phyloP scores from a whole-genome alignment of 2,113 vertebrate genomes.

The Uria lomvia region DNA sequence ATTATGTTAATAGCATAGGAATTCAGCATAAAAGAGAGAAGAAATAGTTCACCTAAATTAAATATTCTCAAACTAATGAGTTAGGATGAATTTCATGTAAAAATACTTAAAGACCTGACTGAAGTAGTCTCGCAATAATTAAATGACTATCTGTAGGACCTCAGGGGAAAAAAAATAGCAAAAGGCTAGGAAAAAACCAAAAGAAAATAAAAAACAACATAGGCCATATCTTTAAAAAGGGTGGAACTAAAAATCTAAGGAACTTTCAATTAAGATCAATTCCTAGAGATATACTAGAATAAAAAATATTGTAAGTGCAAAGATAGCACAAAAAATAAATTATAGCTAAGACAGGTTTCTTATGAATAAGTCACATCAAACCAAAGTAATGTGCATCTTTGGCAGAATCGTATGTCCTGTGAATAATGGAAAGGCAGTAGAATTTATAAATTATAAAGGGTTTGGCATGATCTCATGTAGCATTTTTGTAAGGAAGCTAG shows the following conservation, averaged over 20 bases:
- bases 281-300: neutral
- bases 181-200: neutral
- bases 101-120: neutral
- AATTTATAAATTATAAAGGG: neutral
- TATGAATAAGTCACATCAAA: neutral
- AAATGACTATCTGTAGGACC: neutral
- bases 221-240: neutral
- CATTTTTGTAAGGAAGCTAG: neutral
- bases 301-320: neutral
- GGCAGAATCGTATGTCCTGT: neutral
- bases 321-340: neutral
- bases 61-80: neutral
- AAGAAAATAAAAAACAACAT: rapidly evolving
- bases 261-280: neutral
- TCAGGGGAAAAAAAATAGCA: neutral
- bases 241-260: neutral
- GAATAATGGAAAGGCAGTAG: neutral
- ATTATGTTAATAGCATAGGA: neutral
- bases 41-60: neutral
- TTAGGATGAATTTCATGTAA: neutral
- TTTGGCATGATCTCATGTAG: neutral
- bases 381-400: neutral
- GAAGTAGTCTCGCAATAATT: neutral
- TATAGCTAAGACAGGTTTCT: neutral
- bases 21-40: neutral